These are phyloP conservation scores for Camelus bactrianus DNA, from an alignment of 2,113 vertebrate genomes.

Conservation along the genomic window DNA sequence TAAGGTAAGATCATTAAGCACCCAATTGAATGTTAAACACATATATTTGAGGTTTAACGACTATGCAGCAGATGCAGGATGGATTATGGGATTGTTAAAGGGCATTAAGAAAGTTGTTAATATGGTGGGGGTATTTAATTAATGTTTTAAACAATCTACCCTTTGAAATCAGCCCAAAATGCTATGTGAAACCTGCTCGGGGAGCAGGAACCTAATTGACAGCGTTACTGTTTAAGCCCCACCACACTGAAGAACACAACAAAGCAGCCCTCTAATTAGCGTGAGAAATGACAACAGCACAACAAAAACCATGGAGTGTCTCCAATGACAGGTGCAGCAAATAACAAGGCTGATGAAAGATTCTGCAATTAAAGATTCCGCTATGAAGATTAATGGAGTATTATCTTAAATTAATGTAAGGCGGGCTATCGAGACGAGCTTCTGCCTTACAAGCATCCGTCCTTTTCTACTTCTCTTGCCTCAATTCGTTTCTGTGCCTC, in stretches of 20 bases:
- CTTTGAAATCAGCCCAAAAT: constrained; percentile 80
- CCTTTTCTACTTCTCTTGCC: constrained; percentile 33
- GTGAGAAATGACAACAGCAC: constrained; percentile 86
- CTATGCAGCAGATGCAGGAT: constrained; percentile 82
- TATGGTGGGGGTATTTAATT: constrained; percentile 85
- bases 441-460: constrained; percentile 23
- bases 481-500: neutral
- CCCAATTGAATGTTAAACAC: constrained; percentile 88
- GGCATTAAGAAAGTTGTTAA: constrained; percentile 83
- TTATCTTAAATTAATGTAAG: constrained; percentile 86
- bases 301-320: constrained; percentile 74
- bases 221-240: constrained; percentile 61
- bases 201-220: constrained; percentile 77
- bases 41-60: constrained; percentile 87
- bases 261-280: constrained; percentile 84
- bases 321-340: constrained; percentile 87
- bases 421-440: constrained; percentile 77
- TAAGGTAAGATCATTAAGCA: constrained; percentile 89
- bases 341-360: constrained; percentile 88
- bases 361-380: constrained; percentile 87
- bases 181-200: constrained; percentile 31
- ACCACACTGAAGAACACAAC: constrained; percentile 62
- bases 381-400: constrained; percentile 88
- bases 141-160: constrained; percentile 80
- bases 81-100: constrained; percentile 83